These are phyloP conservation scores for Eriocheir sinensis DNA, from an alignment of 1,140 invertebrate genomes.

Conservation along the genomic window DNA sequence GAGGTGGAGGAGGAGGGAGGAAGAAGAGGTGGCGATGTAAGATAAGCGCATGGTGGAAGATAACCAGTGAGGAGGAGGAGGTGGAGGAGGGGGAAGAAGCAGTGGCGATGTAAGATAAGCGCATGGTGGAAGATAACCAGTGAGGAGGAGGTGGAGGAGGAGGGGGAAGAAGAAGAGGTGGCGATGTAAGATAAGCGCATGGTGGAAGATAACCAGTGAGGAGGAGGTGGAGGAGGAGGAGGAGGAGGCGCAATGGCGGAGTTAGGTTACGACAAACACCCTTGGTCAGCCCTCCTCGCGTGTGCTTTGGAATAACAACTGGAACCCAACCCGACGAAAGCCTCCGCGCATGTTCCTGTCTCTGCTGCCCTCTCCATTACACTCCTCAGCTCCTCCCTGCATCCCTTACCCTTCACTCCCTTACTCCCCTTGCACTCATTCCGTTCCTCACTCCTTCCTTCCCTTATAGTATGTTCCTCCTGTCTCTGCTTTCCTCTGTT, in stretches of 20 bases:
- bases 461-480: neutral
- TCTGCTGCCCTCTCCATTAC: neutral
- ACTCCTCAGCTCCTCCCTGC: neutral
- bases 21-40: too few species aligned
- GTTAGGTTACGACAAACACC: constrained; percentile 4
- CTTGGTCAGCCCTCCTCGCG: neutral
- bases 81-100: too few species aligned
- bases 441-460: neutral
- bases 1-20: too few species aligned
- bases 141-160: neutral
- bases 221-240: neutral
- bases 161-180: neutral
- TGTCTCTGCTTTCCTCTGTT: neutral
- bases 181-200: neutral
- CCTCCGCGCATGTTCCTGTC: neutral
- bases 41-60: too few species aligned
- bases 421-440: neutral
- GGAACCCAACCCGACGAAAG: too few species aligned
- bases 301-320: neutral
- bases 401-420: neutral
- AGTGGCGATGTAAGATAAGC: too few species aligned
- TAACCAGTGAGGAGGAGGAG: too few species aligned
- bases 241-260: neutral
- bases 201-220: neutral
- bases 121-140: too few species aligned